Evolutionary conservation across 1,140 invertebrate species (phyloP), one percentile per base, ranked within the genome.

Genomic region (Lethocerus indicus): DNA sequence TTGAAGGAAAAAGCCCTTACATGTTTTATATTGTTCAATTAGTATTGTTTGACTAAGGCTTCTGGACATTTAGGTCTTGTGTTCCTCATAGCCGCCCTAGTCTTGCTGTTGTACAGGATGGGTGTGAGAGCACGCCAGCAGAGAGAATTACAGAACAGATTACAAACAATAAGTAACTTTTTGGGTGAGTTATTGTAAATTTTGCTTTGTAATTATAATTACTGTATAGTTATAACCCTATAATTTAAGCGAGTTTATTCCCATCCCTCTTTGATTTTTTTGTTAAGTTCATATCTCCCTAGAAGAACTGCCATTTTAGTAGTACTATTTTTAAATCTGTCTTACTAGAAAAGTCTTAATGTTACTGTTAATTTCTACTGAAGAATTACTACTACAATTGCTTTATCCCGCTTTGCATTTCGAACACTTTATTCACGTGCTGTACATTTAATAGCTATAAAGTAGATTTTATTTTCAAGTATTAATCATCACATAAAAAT

Each of bases 111-210:
- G 7, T 80, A 80, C 54, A 64, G 74, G 53, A 73, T 78, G 64
- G 76, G 76, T 2, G 65, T 73, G 0, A 63, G 74, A 43, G 70
- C 74, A 1, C 64, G 73, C 1, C 71, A 79, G 49, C 72, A 77
- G 53, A 63, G 76, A 20, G 74, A 79, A 54, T 59, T 79, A 1
- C 76, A 80, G 57, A 74, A 72, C 36, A 69, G 76, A 57, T 58
- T 80, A 32, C 73, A 77, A 56, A 79, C 76, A 1, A 78, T 80
- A 48, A 78, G 75, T 53, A 74, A 78, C 48, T 63, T 79, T 54
- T 55, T 80, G 63, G 74, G 75, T 78, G 69, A 41, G 14, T 32
- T 7, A 2, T 39, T 16, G 2, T 18, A 41, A n/a, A n/a, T n/a
- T n/a, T n/a, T 48, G 13, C 35, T 46, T 36, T 47, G 3, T 36